phyloP scores from a whole-genome alignment of 2,113 vertebrate genomes.

The Peromyscus leucopus region DNA sequence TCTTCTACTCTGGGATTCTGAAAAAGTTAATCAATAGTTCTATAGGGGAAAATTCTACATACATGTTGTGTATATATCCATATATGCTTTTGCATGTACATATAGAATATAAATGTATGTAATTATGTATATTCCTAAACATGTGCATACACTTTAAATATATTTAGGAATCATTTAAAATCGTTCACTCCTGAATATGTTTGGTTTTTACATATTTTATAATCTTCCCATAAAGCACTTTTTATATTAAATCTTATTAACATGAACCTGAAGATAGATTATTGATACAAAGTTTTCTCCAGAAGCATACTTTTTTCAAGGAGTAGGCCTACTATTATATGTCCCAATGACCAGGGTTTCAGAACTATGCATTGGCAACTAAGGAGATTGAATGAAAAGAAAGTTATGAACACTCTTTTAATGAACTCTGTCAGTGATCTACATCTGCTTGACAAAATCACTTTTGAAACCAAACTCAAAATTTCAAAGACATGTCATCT shows the following conservation, averaged over 20 bases:
- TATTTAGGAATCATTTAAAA: conserved; percentile 7
- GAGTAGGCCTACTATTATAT: neutral
- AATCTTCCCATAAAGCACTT: neutral
- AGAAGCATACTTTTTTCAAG: neutral
- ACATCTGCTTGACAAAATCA: neutral
- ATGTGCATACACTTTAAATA: neutral
- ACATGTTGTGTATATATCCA: neutral
- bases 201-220: conserved; percentile 29
- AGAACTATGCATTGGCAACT: neutral
- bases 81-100: neutral
- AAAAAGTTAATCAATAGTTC: conserved; percentile 18
- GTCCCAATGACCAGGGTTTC: neutral
- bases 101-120: neutral
- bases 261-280: neutral
- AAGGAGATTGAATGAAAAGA: neutral
- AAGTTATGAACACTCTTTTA: neutral
- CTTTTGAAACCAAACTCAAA: neutral
- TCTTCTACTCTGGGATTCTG: conserved; percentile 20
- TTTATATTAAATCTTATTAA: conserved; percentile 53
- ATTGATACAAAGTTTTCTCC: neutral
- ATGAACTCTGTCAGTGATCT: neutral
- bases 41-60: neutral
- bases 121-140: neutral
- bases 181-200: conserved; percentile 41
- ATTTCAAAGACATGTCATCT: neutral